Conservation (phyloP, 1,140 invertebrate species). For the Conopomorpha cramerella region DNA sequence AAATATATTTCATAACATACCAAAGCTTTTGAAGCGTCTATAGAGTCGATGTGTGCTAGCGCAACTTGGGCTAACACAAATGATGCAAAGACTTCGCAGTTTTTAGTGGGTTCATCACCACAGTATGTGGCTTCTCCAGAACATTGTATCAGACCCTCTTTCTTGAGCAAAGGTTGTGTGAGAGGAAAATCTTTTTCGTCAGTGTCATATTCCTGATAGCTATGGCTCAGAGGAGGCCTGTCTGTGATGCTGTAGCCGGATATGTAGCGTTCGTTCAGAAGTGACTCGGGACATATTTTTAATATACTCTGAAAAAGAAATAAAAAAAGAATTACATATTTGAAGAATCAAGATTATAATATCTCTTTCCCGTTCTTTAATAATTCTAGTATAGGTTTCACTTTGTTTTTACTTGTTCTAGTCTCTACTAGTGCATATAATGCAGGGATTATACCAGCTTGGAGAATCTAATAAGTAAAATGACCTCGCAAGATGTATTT, state of each 20-base stretch:
- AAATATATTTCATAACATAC: constrained; percentile 22
- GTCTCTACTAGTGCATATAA: no score
- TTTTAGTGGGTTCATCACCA: constrained; percentile 62
- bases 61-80: constrained; percentile 62
- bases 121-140: constrained; percentile 66
- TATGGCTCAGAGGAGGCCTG: constrained; percentile 42
- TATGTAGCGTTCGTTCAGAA: constrained; percentile 11
- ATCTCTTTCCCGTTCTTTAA: no score
- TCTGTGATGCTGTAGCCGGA: constrained; percentile 23
- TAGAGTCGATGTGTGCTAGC: constrained; percentile 57
- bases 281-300: constrained; percentile 13
- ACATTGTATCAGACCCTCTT: constrained; percentile 65
- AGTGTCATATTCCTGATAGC: no score
- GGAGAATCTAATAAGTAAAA: no score
- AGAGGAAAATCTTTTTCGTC: constrained; percentile 71
- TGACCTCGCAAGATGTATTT: no score
- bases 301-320: constrained; percentile 13
- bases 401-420: no score
- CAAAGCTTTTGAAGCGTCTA: constrained; percentile 64
- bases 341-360: neutral
- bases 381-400: no score
- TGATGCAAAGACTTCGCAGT: constrained; percentile 64
- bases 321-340: constrained; percentile 4
- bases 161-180: constrained; percentile 65
- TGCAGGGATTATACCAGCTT: no score